A percentile compares a stretch with the other conserved stretches of the same genome.
Evolutionary conservation across 2,797 vertebrate species (phyloP).

Genomic region (Eleutherodactylus coqui): DNA sequence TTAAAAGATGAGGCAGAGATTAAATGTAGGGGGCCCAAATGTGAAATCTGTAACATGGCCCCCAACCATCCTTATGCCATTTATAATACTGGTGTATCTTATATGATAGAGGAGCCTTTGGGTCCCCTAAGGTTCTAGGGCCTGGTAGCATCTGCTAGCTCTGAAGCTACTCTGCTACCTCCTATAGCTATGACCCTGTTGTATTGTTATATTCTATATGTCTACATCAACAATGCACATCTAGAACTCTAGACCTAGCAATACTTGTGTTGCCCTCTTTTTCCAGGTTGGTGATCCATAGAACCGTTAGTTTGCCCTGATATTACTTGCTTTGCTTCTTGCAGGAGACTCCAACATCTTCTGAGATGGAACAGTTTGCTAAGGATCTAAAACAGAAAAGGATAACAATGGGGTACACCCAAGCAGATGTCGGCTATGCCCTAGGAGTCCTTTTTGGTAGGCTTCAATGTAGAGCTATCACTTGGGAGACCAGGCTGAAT

Average conservation of each 20-base stretch:
- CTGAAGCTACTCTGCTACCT: no score
- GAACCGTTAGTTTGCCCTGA: background rate
- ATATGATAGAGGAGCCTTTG: no score
- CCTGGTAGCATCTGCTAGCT: no score
- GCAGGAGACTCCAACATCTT: slow-evolving; percentile 70
- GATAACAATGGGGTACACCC: slow-evolving; percentile 83
- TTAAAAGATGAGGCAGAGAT: no score
- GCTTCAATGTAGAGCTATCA: slow-evolving; percentile 22
- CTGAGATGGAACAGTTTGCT: slow-evolving; percentile 82
- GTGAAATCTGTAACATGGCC: no score
- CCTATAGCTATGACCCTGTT: no score
- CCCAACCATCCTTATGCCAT: no score
- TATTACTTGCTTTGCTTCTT: background rate
- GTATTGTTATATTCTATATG: background rate
- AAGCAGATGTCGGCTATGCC: slow-evolving; percentile 83
- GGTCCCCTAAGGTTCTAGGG: no score
- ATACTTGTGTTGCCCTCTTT: background rate
- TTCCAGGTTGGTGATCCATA: background rate
- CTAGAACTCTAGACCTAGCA: background rate
- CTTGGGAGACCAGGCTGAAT: background rate
- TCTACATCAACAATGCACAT: background rate
- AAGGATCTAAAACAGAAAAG: slow-evolving; percentile 84
- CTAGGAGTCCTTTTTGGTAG: slow-evolving; percentile 82
- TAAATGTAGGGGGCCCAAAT: no score
- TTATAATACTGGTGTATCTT: no score